phyloP scores from a whole-genome alignment of 37 sponge, comb jelly and placozoan species.

The Cladorhizidae sp. region DNA sequence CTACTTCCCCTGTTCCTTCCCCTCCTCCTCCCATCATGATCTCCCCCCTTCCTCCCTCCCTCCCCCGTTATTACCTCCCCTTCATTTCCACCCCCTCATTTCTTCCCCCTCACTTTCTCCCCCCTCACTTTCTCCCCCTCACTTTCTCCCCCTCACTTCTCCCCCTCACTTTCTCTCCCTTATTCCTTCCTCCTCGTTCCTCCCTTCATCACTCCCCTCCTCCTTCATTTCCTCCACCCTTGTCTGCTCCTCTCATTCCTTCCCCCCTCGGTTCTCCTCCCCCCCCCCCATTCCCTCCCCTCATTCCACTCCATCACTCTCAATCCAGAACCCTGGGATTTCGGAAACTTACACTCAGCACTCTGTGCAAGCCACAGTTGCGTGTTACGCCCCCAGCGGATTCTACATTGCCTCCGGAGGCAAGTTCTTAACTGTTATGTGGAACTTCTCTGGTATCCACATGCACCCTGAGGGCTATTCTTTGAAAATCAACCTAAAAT shows the following conservation, averaged over 20 bases:
- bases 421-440: conserved; percentile 41
- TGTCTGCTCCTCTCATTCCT: background rate
- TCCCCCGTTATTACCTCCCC: background rate
- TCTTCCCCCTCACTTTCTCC: background rate
- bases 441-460: too few species aligned
- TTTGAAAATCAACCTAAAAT: too few species aligned
- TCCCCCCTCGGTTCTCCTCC: too few species aligned
- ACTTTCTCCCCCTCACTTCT: too few species aligned
- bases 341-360: conserved; percentile 92
- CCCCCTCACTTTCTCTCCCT: background rate
- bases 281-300: background rate
- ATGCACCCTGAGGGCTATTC: too few species aligned
- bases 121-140: too few species aligned
- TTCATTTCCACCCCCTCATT: background rate
- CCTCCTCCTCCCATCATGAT: too few species aligned
- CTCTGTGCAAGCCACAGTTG: conserved; percentile 85
- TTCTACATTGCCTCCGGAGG: conserved; percentile 97
- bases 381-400: conserved; percentile 92
- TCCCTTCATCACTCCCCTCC: background rate
- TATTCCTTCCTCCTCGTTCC: background rate
- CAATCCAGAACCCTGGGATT: conserved; percentile 74
- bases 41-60: background rate
- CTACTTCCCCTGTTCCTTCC: too few species aligned
- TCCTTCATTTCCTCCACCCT: background rate
- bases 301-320: background rate